These are phyloP conservation scores for Labia minor DNA, from an alignment of 2,888 invertebrate genomes.

Conservation along the genomic window DNA sequence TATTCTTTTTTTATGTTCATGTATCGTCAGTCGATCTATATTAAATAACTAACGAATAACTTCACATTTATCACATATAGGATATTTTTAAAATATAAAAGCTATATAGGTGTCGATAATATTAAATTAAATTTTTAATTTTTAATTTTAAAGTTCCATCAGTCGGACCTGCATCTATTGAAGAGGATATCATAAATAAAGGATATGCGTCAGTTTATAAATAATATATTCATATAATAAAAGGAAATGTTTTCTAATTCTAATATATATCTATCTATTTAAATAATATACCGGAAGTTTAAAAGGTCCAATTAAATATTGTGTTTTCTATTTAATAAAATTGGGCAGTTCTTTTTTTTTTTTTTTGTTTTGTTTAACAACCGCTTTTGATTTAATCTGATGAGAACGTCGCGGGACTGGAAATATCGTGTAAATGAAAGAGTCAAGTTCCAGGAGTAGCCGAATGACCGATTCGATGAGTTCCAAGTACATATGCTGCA, in stretches of 20 bases:
- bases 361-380: neutral
- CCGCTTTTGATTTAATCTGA: neutral
- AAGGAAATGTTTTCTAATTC: conserved; percentile 13
- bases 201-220: conserved; percentile 4
- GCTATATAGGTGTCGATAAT: neutral
- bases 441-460: too few species aligned
- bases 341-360: too few species aligned
- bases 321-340: conserved; percentile 1
- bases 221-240: conserved; percentile 13
- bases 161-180: neutral
- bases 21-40: too few species aligned
- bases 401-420: too few species aligned
- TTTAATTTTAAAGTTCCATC: neutral
- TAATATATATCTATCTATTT: neutral
- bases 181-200: conserved; percentile 3
- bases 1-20: too few species aligned
- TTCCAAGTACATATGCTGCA: too few species aligned
- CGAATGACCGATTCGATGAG: too few species aligned
- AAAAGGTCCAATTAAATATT: neutral
- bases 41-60: neutral
- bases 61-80: neutral
- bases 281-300: conserved; percentile 1
- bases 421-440: too few species aligned
- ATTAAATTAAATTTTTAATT: neutral
- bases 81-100: too few species aligned